Base-by-base conservation (phyloP, 1,140 invertebrate genomes). In the Micrasema minimum region DNA sequence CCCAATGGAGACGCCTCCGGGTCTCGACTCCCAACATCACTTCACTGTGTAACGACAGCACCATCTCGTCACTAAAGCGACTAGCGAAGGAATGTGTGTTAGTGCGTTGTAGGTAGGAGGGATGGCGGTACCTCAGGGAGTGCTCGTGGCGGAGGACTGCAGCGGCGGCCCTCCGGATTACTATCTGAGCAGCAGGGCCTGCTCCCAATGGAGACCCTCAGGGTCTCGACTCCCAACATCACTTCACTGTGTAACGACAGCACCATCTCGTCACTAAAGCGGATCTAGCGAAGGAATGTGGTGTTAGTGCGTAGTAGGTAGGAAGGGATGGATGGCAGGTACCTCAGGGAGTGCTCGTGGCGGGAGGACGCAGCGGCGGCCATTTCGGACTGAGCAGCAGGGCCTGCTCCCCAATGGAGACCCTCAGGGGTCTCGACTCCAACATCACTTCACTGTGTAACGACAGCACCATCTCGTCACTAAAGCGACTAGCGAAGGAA, bases 381-480 rank as follows among this genome's bases (percentile, higher is more conserved):
- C 26, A 35, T 69, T 65, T 0, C 55, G 64, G 1, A 4, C 41
- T 14, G 71, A 23, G 5, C 2, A n/a, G 10, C 55, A 46, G 35
- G n/a, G 61, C 62, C 26, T 69, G 50, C 3, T 18, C 1, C 7
- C 73, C 66, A 4, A 38, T 71, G 31, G n/a, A 55, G 2, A 72
- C 20, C 46, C 41, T n/a, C 18, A 68, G 7, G n/a, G 0, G 66
- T 51, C 11, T 16, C 65, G 2, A 72, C 6, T 0, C 69, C 66
- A n/a, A 48, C 35, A 69, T 59, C 22, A 75, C 18, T 18, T 75
- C 73, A 14, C 50, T 72, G n/a, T 66, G 31, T 23, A 75, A 31
- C 2, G 73, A 70, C 66, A 75, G 45, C 10, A 72, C 43, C n/a
- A 75, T 61, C 23, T 69, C 48, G 2, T 51, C 43, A 2, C 35